Percentiles rank a stretch among this genome's conserved stretches.
Evolutionary conservation across 2,797 vertebrate species (phyloP).

Genomic region (Melanogrammus aeglefinus): DNA sequence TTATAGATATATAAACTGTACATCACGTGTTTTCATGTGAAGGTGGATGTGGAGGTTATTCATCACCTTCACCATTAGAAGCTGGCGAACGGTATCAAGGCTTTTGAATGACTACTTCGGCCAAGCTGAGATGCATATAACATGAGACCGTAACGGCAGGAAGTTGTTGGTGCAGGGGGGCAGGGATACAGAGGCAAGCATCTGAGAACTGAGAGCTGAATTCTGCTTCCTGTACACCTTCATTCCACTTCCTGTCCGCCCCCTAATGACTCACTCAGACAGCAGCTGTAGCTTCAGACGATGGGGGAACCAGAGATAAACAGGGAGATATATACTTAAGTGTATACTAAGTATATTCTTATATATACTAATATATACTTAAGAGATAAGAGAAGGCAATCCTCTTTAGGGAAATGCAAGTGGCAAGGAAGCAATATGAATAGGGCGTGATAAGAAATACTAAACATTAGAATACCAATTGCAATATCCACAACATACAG

Average conservation of each 20-base stretch:
- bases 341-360: too few species aligned
- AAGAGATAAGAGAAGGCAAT: neutral
- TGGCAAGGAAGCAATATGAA: neutral
- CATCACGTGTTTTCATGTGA: neutral
- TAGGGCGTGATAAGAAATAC: neutral
- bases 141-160: slow-evolving; percentile 62
- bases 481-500: neutral
- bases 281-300: slow-evolving; percentile 6
- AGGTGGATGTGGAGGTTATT: neutral
- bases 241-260: slow-evolving; percentile 41
- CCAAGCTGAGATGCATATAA: slow-evolving; percentile 32
- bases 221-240: slow-evolving; percentile 61
- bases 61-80: slow-evolving; percentile 23
- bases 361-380: too few species aligned
- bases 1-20: neutral
- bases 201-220: slow-evolving; percentile 57
- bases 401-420: neutral
- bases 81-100: slow-evolving; percentile 23
- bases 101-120: slow-evolving; percentile 24
- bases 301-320: slow-evolving; percentile 20
- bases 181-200: slow-evolving; percentile 17
- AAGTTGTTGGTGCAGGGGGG: slow-evolving; percentile 46
- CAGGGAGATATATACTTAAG: neutral
- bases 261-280: slow-evolving; percentile 46
- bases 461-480: neutral